A percentile compares a stretch with the other conserved stretches of the same genome.
Evolutionary conservation across 1,140 invertebrate species (phyloP).

Genomic region (Apolygus lucorum): DNA sequence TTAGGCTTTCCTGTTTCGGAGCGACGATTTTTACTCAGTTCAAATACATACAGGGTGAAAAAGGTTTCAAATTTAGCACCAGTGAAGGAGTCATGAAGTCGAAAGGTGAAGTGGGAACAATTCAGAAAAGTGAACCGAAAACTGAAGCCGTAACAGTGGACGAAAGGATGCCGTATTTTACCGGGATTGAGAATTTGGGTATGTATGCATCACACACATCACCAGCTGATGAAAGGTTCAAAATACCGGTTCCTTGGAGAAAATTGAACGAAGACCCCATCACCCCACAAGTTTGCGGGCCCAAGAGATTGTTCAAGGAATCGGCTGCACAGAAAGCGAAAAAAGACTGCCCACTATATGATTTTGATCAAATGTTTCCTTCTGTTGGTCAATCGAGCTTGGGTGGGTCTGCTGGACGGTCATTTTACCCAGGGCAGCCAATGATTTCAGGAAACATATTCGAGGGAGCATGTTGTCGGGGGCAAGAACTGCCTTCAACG

Average conservation of each 20-base stretch:
- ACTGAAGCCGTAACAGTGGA: too few relatives aligned
- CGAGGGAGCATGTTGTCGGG: background rate
- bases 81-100: background rate
- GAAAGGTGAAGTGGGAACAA: background rate
- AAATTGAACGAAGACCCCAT: background rate
- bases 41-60: slow-evolving; percentile 11
- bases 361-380: background rate
- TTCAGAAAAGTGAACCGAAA: too few relatives aligned
- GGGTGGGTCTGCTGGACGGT: too few relatives aligned
- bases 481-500: background rate
- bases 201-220: background rate
- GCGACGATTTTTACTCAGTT: slow-evolving; percentile 14
- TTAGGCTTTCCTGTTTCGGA: background rate
- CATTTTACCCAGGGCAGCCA: background rate
- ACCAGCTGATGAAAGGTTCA: background rate
- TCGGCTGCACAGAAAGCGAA: background rate
- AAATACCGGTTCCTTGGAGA: slow-evolving; percentile 2
- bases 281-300: background rate
- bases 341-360: background rate
- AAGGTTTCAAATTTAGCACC: slow-evolving; percentile 4
- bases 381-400: background rate
- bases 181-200: background rate
- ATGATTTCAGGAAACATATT: background rate
- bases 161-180: background rate
- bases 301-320: background rate